Base-by-base conservation (phyloP, 1,140 invertebrate genomes). In the Drosophila burlai region DNA sequence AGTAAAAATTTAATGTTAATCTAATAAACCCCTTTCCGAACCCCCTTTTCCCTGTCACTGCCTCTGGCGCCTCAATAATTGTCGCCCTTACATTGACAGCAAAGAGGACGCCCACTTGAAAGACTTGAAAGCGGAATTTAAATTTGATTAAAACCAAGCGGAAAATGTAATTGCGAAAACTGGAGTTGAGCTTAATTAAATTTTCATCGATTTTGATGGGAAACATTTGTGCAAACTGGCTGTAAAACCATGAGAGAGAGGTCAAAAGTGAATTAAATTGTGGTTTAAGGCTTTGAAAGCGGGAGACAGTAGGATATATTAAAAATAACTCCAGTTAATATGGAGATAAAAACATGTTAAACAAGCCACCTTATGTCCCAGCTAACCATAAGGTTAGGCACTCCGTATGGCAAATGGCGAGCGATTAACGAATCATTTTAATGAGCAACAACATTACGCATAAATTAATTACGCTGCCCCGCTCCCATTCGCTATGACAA, bases 61-160 rank as follows among this genome's bases (percentile, higher is more conserved):
- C 1, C 26, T 29, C 29, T 29, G 43, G 60, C 60, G 76, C 55
- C 67, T 21, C 31, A 43, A 67, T 26, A 43, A 50, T 40, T 68
- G 61, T 57, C 57, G 45, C 46, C 26, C 45, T 72, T 60, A 15
- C 67, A 71, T 42, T 34, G 52, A 45, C 40, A 52, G n/a, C 18
- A 38, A 54, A 68, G 36, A 58, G 26, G 83, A 59, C 80, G 83
- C 76, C 83, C 78, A 87, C 83, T 72, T 60, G 40, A 80, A 85
- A 81, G 83, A 64, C 24, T 49, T 49, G 1, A 49, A 64, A 63
- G 67, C 18, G 63, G 60, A 87, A 86, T 86, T 86, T 86, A 87
- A 86, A 86, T 86, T 87, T 87, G 72, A 86, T 86, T 86, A 86
- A 66, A 67, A 36, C 21, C 50, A 40, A 73, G 71, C 83, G 84